Base-by-base conservation (phyloP, 1,140 invertebrate species). In the Zaprionus africanus region DNA sequence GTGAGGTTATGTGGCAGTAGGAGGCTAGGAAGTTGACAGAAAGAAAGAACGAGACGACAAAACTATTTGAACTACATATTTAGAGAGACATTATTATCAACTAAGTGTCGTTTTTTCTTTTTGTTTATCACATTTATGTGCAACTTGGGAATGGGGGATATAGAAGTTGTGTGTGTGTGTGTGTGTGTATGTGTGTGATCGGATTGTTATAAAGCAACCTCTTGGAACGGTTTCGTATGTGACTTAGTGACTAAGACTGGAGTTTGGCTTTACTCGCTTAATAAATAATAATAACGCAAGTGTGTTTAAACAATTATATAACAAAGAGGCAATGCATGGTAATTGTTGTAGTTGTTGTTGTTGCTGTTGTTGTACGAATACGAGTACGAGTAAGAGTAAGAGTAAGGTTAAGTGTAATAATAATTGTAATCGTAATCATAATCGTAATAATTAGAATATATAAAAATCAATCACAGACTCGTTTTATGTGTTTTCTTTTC, bases 391-490 rank as follows among this genome's bases (percentile, higher is more conserved):
- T 51, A 51, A 22, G 46, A 19, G 17, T 46, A 46, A 41, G 38
- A 9, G 6, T 43, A 43, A 43, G 46, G 46, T 51, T 46, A 46
- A 46, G 41, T 17, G 46, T 51, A 51, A 51, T 51, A 51, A 43
- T 65, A 43, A 56, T 41, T 53, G 51, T 68, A 53, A 60, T 69
- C 57, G 46, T 79, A 69, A 77, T 72, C 68, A 84, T 83, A 83
- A 80, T 63, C 70, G 75, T 76, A 66, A 68, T 74, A 78, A 81
- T 63, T 19, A 19, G 24, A 46, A 66, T 66, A 54, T 82, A 78
- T 82, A 80, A 81, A 87, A 87, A 84, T 78, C 78, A 87, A 88
- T 87, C 84, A 87, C 84, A 87, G 84, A 83, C 81, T 88, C 78
- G 78, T 70, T 79, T 78, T 65, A 71, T 71, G 63, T 64, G 64